Evolutionary conservation across 2,888 invertebrate species (phyloP).

Genomic region (Dicranocentrus wangi): DNA sequence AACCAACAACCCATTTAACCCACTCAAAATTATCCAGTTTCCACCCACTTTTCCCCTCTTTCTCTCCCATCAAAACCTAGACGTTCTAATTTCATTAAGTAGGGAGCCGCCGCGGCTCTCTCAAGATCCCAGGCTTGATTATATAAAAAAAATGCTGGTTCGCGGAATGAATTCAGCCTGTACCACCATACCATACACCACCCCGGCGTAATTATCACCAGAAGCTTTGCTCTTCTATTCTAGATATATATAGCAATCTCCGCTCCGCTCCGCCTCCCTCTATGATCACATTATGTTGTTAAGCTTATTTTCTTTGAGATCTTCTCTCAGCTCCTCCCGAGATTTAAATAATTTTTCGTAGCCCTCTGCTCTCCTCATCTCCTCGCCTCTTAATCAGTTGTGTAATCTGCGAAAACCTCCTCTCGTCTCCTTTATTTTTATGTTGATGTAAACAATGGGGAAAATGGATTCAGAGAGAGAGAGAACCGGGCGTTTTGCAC

Average conservation of each 20-base stretch:
- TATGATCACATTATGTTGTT: conserved; percentile 52
- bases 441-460: too few relatives aligned
- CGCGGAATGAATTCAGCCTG: conserved; percentile 3
- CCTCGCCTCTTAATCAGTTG: conserved; percentile 9
- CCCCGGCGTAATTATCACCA: conserved; percentile 55
- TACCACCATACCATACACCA: too few relatives aligned
- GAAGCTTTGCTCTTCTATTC: neutral
- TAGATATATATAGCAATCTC: conserved; percentile 23
- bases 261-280: conserved; percentile 16
- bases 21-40: too few relatives aligned
- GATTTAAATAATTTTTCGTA: conserved; percentile 32
- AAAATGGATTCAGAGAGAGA: too few relatives aligned
- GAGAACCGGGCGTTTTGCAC: too few relatives aligned
- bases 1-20: too few relatives aligned
- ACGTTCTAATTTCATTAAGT: conserved; percentile 11
- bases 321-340: conserved; percentile 13
- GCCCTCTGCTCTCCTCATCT: neutral
- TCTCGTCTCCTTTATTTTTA: too few relatives aligned
- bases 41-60: neutral
- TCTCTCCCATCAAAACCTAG: neutral
- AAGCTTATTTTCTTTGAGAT: conserved; percentile 33
- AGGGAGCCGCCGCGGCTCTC: neutral
- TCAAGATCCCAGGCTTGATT: neutral
- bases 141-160: conserved; percentile 11
- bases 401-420: conserved; percentile 15